Conservation (phyloP, 2,888 invertebrate genomes). For the Epirrita christyi region DNA sequence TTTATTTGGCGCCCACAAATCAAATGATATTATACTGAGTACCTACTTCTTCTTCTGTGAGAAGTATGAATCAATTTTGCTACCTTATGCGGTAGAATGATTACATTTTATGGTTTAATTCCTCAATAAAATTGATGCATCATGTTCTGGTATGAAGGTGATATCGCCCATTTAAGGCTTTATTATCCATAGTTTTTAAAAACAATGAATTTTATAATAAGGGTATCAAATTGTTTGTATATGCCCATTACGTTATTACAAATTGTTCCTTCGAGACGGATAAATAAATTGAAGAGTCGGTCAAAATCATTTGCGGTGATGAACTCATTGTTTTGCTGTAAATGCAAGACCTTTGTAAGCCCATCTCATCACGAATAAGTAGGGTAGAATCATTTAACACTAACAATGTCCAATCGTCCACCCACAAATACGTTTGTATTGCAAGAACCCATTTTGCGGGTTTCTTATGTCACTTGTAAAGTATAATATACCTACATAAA, state of each 20-base stretch:
- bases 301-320: neutral
- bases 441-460: neutral
- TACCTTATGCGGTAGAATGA: constrained; percentile 14
- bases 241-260: neutral
- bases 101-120: constrained; percentile 25
- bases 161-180: constrained; percentile 4
- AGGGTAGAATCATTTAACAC: constrained; percentile 21
- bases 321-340: constrained; percentile 10
- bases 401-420: constrained; percentile 18
- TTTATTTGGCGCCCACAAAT: constrained; percentile 65
- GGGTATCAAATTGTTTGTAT: neutral
- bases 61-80: constrained; percentile 33
- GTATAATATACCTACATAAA: too few relatives aligned
- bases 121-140: constrained; percentile 13
- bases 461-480: too few relatives aligned
- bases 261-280: neutral
- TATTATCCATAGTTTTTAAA: neutral
- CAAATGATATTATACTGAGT: constrained; percentile 27
- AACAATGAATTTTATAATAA: neutral
- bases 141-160: constrained; percentile 17
- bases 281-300: neutral
- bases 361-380: constrained; percentile 15
- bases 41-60: constrained; percentile 23
- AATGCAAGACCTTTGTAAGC: constrained; percentile 16
- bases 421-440: constrained; percentile 13